Evolutionary conservation across 2,113 vertebrate species (phyloP), one percentile per base, ranked within the genome.

Genomic region (Hemichromis elongatus): DNA sequence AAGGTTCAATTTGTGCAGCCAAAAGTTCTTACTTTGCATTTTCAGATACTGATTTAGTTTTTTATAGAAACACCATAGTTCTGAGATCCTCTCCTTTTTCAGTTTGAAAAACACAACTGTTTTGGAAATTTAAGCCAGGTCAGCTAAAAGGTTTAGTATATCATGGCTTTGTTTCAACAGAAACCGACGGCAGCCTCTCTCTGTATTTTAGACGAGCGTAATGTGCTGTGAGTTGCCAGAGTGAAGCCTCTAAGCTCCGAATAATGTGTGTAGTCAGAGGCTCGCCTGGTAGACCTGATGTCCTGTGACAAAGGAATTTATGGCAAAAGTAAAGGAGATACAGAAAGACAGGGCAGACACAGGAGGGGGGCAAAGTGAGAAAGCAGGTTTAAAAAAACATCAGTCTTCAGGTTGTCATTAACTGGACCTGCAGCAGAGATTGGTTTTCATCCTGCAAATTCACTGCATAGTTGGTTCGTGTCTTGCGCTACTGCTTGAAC

Each of bases 361-460:
- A 4, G 9, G 3, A 12, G 42, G 26, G 26, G n/a, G 40, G 70
- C 45, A 75, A 75, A 61, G 40, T 28, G 35, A 73, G 57, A 56
- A n/a, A 57, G 24, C 18, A 24, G 50, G 26, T 42, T 63, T 42
- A 11, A 10, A 24, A 19, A 26, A 77, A 24, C 53, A 42, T 87
- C 70, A 85, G 56, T 82, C 77, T 61, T 81, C 56, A 78, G 57
- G 59, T 84, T 47, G 54, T 80, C 59, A 88, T 87, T 85, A 85
- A 54, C 35, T 77, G 24, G 28, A 61, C 42, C 53, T 52, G 77
- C 75, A 55, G 47, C 37, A 40, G 52, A 57, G 63, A 89, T 54
- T 37, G 40, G 79, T 82, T 52, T 56, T 81, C 42, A 50, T 81
- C 53, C 19, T 85, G 21, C 55, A 21, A 80, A 80, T 55, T 42